phyloP scores from a whole-genome alignment of 2,888 invertebrate genomes.

The Apamea epomidion region DNA sequence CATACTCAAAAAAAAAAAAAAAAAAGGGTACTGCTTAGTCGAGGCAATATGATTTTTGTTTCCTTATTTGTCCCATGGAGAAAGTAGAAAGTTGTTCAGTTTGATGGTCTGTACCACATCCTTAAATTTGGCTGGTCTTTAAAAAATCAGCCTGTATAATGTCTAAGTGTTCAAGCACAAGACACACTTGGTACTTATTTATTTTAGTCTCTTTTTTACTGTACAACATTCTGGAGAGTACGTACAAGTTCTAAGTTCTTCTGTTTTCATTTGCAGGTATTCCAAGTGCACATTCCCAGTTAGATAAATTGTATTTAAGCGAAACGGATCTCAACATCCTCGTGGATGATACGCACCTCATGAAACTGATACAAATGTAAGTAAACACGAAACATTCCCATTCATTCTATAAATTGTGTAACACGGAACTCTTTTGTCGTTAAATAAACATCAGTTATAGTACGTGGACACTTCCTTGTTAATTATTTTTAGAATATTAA shows the following conservation, averaged over 20 bases:
- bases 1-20: no score
- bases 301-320: constrained; percentile 88
- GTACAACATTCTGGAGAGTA: neutral
- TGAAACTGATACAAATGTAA: constrained; percentile 91
- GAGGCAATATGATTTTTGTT: neutral
- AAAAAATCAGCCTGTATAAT: no score
- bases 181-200: neutral
- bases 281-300: constrained; percentile 82
- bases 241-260: constrained; percentile 6
- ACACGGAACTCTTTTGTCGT: neutral
- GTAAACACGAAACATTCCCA: constrained; percentile 69
- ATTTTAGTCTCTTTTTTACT: neutral
- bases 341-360: constrained; percentile 88
- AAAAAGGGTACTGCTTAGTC: neutral
- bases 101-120: no score
- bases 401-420: neutral
- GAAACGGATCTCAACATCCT: constrained; percentile 91
- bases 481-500: neutral
- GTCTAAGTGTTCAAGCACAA: neutral
- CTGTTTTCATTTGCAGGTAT: constrained; percentile 77
- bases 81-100: no score
- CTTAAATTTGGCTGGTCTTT: no score
- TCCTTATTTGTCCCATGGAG: no score
- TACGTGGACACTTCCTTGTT: constrained; percentile 6
- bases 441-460: neutral